Percentiles rank a stretch among this genome's conserved stretches.
Evolutionary conservation across 2,113 vertebrate genomes (phyloP).

Genomic region (Mirza zaza): DNA sequence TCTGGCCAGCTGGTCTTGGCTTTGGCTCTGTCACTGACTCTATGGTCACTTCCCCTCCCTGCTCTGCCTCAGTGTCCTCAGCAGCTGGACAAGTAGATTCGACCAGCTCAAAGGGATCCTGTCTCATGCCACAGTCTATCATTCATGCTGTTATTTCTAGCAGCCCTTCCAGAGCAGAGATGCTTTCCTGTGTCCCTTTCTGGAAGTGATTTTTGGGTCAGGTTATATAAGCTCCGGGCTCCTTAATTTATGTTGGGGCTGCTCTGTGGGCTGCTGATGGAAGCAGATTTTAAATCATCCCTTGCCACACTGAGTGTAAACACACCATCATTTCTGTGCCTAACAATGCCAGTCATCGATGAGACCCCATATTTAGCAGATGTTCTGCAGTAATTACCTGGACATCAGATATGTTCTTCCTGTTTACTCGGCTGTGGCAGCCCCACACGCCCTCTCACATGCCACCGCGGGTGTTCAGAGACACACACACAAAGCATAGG

Average conservation of each 20-base stretch:
- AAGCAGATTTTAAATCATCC: conserved; percentile 63
- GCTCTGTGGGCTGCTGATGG: conserved; percentile 24
- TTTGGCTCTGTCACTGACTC: background rate
- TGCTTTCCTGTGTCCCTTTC: background rate
- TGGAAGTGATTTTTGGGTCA: conserved; percentile 55
- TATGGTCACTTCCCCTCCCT: background rate
- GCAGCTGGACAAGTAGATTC: background rate
- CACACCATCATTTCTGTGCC: conserved; percentile 45
- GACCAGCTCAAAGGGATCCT: background rate
- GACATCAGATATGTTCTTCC: conserved; percentile 56
- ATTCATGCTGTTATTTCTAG: background rate
- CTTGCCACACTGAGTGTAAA: conserved; percentile 53
- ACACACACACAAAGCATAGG: background rate
- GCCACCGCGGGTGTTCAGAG: background rate
- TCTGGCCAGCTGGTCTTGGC: background rate
- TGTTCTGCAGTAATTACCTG: conserved; percentile 72
- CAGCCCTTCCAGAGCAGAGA: background rate
- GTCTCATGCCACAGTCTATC: background rate
- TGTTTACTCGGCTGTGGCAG: background rate
- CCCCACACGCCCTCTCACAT: background rate
- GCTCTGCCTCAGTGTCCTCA: background rate
- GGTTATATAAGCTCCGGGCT: background rate
- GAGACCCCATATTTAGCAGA: conserved; percentile 64
- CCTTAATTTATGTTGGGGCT: conserved; percentile 19
- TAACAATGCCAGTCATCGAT: conserved; percentile 29